A percentile compares a stretch with the other conserved stretches of the same genome.
These are phyloP conservation scores for Oscheius sp. DNA, from an alignment of 1,140 invertebrate genomes.

Conservation along the genomic window DNA sequence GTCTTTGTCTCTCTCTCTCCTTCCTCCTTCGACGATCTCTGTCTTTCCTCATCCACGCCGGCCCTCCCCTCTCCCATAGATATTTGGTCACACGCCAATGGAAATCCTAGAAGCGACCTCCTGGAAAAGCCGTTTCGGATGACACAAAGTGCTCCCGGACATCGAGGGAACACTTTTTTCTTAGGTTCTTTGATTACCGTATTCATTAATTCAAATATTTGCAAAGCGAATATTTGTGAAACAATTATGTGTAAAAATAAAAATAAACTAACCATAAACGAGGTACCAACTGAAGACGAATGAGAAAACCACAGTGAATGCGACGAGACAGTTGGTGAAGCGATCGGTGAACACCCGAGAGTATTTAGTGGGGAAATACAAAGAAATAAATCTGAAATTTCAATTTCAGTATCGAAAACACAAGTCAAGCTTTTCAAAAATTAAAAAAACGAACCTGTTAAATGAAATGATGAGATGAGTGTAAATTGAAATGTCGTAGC, in stretches of 20 bases:
- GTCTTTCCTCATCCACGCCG: not conserved
- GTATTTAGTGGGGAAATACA: slow-evolving; percentile 26
- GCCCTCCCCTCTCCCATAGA: not conserved
- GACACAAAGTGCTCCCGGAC: slow-evolving; percentile 1
- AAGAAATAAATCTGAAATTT: slow-evolving; percentile 26
- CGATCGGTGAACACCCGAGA: slow-evolving; percentile 15
- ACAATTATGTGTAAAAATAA: too few relatives aligned
- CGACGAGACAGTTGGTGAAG: slow-evolving; percentile 11
- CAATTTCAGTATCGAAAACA: too few relatives aligned
- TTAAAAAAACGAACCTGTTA: slow-evolving; percentile 1
- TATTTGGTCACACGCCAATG: not conserved
- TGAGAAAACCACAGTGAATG: not conserved
- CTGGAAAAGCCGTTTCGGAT: slow-evolving; percentile 7
- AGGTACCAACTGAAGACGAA: slow-evolving; percentile 13
- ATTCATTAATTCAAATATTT: too few relatives aligned
- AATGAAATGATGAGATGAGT: slow-evolving; percentile 27
- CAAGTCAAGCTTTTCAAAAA: too few relatives aligned
- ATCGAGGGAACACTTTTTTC: not conserved
- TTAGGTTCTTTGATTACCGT: too few relatives aligned
- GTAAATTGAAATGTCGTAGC: slow-evolving; percentile 31
- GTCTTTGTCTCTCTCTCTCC: too few relatives aligned
- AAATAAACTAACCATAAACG: slow-evolving; percentile 5
- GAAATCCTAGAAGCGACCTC: not conserved
- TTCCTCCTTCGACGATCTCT: too few relatives aligned
- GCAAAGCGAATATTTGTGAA: too few relatives aligned